Base-by-base conservation (phyloP, 2,888 invertebrate genomes). In the Melangyna quadrimaculata region DNA sequence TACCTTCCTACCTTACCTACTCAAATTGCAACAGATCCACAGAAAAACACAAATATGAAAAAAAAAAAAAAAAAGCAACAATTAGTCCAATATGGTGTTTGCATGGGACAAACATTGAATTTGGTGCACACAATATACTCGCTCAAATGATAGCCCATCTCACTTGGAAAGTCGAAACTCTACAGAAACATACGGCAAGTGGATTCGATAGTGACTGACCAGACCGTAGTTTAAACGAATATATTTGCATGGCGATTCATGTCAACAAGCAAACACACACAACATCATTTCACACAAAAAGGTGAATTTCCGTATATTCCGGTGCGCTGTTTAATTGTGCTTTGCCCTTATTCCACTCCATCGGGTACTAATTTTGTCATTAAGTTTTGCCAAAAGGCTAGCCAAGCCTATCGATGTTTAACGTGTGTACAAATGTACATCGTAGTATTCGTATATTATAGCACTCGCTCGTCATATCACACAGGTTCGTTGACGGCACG, bases 281-380 rank as follows among this genome's bases (percentile, higher is more conserved):
- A 32, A 37, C n/a, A 9, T 10, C 19, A 27, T 35, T n/a, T 40
- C 19, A 35, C 48, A n/a, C 32, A 75, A 32, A 72, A 67, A 82
- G 67, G 53, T 78, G 67, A 53, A 61, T 69, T 79, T 72, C 72
- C 82, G 65, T 77, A 69, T 67, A 69, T 67, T 67, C 43, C 75
- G 32, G 77, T 45, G 45, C 57, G 45, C 57, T 73, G 48, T 71
- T 65, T 81, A 57, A 57, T 59, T 61, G 65, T 35, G 43, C 19
- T 59, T 35, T 65, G 72, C 73, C 73, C 72, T 74, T 73, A 78
- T 83, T 83, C 73, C 82, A 83, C 78, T 83, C 69, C 78, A 83
- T 78, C 73, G 78, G 69, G 48, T 73, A 83, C 82, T 84, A 84
- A 84, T 84, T 84, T 84, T 70, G 79, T 84, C 83, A 84, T 84